Percentiles rank a stretch among this genome's conserved stretches.
These are phyloP conservation scores for Mamestra brassicae DNA, from an alignment of 2,888 invertebrate species.

Conservation along the genomic window DNA sequence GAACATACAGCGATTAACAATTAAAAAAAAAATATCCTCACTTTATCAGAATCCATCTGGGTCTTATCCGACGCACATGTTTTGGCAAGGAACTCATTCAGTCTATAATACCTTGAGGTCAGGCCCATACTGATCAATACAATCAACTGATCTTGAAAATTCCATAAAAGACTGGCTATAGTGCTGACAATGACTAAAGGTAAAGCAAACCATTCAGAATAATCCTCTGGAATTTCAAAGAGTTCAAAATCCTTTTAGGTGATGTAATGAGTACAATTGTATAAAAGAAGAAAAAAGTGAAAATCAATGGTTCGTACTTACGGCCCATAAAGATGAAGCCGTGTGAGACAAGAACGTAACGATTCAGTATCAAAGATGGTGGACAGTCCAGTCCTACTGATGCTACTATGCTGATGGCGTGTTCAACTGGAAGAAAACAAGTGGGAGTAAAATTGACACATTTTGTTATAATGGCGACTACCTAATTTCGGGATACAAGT, in stretches of 20 bases:
- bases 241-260: not conserved
- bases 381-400: conserved; percentile 81
- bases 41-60: conserved; percentile 59
- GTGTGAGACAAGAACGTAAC: conserved; percentile 78
- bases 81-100: conserved; percentile 85
- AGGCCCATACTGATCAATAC: conserved; percentile 93
- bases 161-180: conserved; percentile 93
- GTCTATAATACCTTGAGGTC: conserved; percentile 91
- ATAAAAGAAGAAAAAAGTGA: not conserved
- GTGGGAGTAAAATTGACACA: not conserved
- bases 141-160: conserved; percentile 93
- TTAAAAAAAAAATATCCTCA: conserved; percentile 34
- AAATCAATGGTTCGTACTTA: conserved; percentile 68
- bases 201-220: conserved; percentile 74
- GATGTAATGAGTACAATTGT: not conserved
- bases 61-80: conserved; percentile 68
- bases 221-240: conserved; percentile 74
- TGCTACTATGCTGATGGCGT: conserved; percentile 89
- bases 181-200: conserved; percentile 85
- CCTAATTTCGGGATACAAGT: too few relatives aligned
- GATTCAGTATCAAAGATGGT: conserved; percentile 69
- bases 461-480: not conserved
- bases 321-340: conserved; percentile 84
- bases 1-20: too few relatives aligned
- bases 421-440: conserved; percentile 88